phyloP scores from a whole-genome alignment of 2,888 invertebrate species.

The Desoria tigrina region DNA sequence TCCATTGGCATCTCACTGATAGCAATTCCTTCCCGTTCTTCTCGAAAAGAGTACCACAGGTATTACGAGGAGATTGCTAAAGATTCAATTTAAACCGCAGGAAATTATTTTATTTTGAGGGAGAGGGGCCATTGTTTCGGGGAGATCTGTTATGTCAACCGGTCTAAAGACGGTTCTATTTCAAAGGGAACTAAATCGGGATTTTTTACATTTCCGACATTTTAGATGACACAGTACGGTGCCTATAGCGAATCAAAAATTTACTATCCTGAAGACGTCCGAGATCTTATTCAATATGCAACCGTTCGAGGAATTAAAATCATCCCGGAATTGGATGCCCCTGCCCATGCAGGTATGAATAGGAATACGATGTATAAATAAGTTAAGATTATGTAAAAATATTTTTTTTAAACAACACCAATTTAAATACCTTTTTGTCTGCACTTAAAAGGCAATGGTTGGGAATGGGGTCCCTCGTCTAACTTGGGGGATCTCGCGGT shows the following conservation, averaged over 20 bases:
- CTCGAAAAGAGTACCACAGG: slow-evolving; percentile 68
- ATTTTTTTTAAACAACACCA: no score
- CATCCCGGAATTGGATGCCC: slow-evolving; percentile 58
- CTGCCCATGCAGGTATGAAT: slow-evolving; percentile 59
- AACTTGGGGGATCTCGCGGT: slow-evolving; percentile 60
- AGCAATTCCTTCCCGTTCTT: slow-evolving; percentile 90
- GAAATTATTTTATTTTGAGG: no score
- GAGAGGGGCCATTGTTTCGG: no score
- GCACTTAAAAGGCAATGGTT: slow-evolving; percentile 55
- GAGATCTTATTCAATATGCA: slow-evolving; percentile 59
- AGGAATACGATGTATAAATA: no score
- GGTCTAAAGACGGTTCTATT: no score
- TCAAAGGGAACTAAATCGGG: no score
- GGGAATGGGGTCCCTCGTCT: slow-evolving; percentile 56
- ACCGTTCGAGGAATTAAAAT: slow-evolving; percentile 59
- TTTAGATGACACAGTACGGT: slow-evolving; percentile 70
- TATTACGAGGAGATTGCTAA: slow-evolving; percentile 14
- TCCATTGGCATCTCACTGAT: slow-evolving; percentile 89
- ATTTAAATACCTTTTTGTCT: no score
- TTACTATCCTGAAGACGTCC: slow-evolving; percentile 64
- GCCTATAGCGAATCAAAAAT: slow-evolving; percentile 62
- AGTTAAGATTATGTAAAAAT: no score
- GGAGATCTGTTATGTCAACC: no score
- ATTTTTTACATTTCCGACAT: no score
- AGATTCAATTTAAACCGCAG: neutral